phyloP scores from a whole-genome alignment of 2,113 vertebrate genomes.

The Mionectes macconnelli region DNA sequence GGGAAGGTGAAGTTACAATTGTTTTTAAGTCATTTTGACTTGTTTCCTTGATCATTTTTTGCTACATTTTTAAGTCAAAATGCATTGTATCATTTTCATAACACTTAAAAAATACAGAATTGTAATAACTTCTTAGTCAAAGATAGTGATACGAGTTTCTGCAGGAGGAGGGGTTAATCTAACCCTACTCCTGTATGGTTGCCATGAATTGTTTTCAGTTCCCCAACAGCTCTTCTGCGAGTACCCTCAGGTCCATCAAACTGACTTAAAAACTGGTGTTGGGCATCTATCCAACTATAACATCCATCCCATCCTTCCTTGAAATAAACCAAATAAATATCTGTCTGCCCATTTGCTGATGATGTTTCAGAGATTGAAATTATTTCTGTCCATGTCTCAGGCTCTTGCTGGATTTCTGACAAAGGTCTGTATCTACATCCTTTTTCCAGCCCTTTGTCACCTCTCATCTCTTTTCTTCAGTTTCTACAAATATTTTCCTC shows the following conservation, averaged over 20 bases:
- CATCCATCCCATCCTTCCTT: background rate
- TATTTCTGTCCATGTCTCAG: background rate
- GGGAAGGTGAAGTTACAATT: background rate
- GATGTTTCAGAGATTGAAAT: background rate
- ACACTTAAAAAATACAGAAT: background rate
- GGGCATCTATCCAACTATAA: background rate
- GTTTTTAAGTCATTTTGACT: background rate
- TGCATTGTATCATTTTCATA: background rate
- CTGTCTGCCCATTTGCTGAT: background rate
- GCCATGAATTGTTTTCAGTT: background rate
- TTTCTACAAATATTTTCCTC: background rate
- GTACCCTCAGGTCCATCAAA: background rate
- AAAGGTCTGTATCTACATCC: background rate
- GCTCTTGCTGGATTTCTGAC: background rate
- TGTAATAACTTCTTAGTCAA: background rate
- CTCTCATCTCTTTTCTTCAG: background rate
- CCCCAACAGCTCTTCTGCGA: background rate
- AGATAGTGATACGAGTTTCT: background rate
- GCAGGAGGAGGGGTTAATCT: background rate
- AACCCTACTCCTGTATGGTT: background rate
- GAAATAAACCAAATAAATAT: background rate
- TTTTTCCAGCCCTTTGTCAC: background rate
- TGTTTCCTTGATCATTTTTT: background rate
- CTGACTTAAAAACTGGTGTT: background rate
- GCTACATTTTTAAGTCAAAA: background rate